These are phyloP conservation scores for Aegithalos caudatus DNA, from an alignment of 2,113 vertebrate genomes.

Conservation along the genomic window DNA sequence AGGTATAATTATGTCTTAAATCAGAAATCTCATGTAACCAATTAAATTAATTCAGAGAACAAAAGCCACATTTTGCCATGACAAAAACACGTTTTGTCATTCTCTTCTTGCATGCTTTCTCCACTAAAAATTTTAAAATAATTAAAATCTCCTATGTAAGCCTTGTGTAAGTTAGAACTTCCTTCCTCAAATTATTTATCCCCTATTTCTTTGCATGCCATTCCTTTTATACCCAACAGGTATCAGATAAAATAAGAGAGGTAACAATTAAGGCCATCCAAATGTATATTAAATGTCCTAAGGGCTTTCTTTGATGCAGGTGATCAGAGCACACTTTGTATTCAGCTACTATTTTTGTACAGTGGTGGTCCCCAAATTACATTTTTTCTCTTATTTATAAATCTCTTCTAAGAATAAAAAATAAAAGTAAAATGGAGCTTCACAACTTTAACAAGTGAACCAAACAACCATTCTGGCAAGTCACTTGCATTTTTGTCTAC, in stretches of 20 bases:
- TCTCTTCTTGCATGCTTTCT: conserved; percentile 37
- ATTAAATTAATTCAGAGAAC: conserved; percentile 25
- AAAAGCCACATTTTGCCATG: background rate
- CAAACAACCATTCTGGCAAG: conserved; percentile 13
- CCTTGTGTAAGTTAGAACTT: background rate
- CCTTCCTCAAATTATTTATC: background rate
- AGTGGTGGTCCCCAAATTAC: conserved; percentile 64
- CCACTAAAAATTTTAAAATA: background rate
- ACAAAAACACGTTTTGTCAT: conserved; percentile 7
- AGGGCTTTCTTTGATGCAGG: conserved; percentile 39
- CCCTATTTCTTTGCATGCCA: background rate
- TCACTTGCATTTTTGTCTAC: conserved; percentile 47
- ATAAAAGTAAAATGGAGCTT: conserved; percentile 7
- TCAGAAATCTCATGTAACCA: background rate
- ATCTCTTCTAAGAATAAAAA: conserved; percentile 26
- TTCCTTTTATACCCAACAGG: conserved; percentile 16
- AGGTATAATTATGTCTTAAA: conserved; percentile 25
- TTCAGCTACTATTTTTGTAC: conserved; percentile 55
- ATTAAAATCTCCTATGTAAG: background rate
- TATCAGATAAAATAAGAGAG: conserved; percentile 41
- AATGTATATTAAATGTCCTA: conserved; percentile 20
- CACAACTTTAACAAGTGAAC: conserved; percentile 28
- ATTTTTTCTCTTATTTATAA: conserved; percentile 30
- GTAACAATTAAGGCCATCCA: conserved; percentile 71
- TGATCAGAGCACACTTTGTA: conserved; percentile 44